phyloP scores from a whole-genome alignment of 1,140 invertebrate species.

The Grapholita molesta region DNA sequence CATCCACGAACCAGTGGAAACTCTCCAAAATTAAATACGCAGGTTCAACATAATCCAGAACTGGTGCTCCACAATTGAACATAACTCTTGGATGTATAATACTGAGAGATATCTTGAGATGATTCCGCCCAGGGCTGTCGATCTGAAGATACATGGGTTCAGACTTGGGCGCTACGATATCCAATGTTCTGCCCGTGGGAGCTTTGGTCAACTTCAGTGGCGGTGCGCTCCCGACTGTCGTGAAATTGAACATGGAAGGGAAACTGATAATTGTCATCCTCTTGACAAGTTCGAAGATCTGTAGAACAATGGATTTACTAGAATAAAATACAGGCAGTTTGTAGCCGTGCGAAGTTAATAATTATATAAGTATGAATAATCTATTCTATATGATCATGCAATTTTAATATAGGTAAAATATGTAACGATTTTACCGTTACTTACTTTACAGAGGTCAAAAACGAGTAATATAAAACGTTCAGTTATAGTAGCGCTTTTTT shows the following conservation, averaged over 20 bases:
- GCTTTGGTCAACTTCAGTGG: constrained; percentile 40
- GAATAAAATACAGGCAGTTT: no score
- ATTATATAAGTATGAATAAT: no score
- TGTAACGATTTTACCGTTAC: no score
- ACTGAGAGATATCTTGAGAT: constrained; percentile 44
- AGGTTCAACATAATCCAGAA: constrained; percentile 46
- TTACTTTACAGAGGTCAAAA: no score
- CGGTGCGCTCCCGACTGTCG: constrained; percentile 46
- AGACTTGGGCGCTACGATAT: constrained; percentile 49
- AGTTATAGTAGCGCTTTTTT: no score
- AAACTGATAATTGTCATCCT: constrained; percentile 37
- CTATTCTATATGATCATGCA: no score
- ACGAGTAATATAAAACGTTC: no score
- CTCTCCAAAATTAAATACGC: constrained; percentile 54
- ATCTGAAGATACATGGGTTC: constrained; percentile 61
- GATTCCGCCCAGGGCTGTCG: constrained; percentile 49
- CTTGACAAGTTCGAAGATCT: constrained; percentile 36
- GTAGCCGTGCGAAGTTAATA: no score
- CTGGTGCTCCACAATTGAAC: constrained; percentile 43
- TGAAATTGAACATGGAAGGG: constrained; percentile 51
- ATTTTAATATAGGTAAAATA: no score
- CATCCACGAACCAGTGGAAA: constrained; percentile 61
- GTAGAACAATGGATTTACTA: constrained; percentile 12
- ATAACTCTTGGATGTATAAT: constrained; percentile 55
- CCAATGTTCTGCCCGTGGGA: constrained; percentile 34